A percentile compares a stretch with the other conserved stretches of the same genome.
These are phyloP conservation scores for Thripadectes ignobilis DNA, from an alignment of 2,797 vertebrate species.

Conservation along the genomic window DNA sequence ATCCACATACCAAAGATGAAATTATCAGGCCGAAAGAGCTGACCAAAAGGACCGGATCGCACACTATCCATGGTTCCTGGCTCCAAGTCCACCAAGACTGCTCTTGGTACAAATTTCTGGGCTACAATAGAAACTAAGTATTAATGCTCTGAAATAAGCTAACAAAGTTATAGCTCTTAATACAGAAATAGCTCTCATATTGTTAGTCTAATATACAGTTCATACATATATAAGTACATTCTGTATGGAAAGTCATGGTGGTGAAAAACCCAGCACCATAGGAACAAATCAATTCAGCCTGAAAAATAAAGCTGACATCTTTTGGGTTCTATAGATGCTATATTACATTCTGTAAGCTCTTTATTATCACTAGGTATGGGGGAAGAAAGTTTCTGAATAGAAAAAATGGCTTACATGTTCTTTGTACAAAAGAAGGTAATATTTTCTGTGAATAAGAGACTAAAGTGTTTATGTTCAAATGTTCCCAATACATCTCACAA, in stretches of 20 bases:
- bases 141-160: not conserved
- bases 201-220: not conserved
- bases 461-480: not conserved
- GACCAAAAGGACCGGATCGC: constrained; percentile 85
- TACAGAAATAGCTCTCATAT: not conserved
- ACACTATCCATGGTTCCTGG: constrained; percentile 91
- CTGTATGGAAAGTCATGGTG: not conserved
- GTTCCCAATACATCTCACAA: not conserved
- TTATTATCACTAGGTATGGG: not conserved
- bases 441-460: not conserved
- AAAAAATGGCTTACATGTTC: not conserved
- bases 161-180: not conserved
- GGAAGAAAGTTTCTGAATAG: not conserved
- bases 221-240: not conserved
- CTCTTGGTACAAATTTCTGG: constrained; percentile 87
- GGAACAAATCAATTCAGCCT: not conserved
- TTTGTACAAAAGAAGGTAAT: not conserved
- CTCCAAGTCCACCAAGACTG: constrained; percentile 86
- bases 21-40: constrained; percentile 88
- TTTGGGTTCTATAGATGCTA: not conserved
- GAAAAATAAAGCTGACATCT: not conserved
- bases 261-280: not conserved
- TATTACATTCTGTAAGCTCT: not conserved
- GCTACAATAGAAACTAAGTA: constrained; percentile 71
- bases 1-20: constrained; percentile 86